Conservation (phyloP, 2,113 vertebrate species). For the Ptychochromis oligacanthus region DNA sequence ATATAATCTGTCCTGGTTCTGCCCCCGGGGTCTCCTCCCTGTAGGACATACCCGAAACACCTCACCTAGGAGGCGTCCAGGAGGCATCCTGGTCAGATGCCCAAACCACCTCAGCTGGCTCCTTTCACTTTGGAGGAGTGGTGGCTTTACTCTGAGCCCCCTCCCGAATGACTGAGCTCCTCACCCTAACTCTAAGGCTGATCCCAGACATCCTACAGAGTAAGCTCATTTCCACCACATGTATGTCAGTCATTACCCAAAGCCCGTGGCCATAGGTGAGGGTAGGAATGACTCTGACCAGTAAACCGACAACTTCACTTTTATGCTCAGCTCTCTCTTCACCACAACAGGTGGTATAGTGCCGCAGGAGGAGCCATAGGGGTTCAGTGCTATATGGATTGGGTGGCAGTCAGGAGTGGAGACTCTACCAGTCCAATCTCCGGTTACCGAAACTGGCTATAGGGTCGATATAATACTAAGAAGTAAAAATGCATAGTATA, state of each 20-base stretch:
- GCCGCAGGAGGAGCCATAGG: not conserved
- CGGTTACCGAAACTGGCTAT: no score
- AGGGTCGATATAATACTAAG: not conserved
- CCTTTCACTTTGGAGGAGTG: not conserved
- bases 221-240: not conserved
- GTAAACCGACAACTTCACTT: not conserved
- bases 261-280: not conserved
- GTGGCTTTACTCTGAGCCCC: not conserved
- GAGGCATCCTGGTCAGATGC: not conserved
- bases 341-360: not conserved
- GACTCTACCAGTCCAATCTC: not conserved
- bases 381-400: not conserved
- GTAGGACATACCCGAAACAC: not conserved
- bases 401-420: not conserved
- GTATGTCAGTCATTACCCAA: not conserved
- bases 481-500: not conserved
- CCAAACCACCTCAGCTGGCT: not conserved
- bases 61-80: not conserved
- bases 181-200: not conserved
- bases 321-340: not conserved
- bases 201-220: not conserved
- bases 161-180: not conserved
- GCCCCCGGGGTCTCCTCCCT: not conserved
- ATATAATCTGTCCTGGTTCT: not conserved
- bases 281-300: not conserved